Evolutionary conservation across 2,888 invertebrate genomes (phyloP).

Genomic region (Lathronympha strigana): DNA sequence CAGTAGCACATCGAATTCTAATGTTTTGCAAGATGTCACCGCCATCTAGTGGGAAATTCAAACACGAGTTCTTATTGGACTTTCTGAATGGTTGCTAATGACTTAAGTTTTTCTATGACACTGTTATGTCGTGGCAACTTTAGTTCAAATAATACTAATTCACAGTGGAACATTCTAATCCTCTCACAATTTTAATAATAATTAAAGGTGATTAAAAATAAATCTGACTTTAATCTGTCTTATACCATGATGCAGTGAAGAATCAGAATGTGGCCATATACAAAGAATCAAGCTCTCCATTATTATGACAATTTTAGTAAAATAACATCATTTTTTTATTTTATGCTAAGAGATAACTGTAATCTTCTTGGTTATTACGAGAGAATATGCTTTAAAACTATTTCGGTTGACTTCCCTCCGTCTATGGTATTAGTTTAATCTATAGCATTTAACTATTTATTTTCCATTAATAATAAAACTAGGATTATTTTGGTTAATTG

Average conservation of each 20-base stretch:
- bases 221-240: neutral
- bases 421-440: constrained; percentile 59
- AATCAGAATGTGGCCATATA: constrained; percentile 10
- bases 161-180: neutral
- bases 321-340: constrained; percentile 7
- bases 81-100: no score
- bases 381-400: constrained; percentile 55
- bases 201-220: neutral
- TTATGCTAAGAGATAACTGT: constrained; percentile 21
- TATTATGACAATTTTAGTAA: constrained; percentile 23
- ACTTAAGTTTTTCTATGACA: constrained; percentile 21
- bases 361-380: constrained; percentile 40
- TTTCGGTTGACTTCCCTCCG: constrained; percentile 70
- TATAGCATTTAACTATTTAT: constrained; percentile 66
- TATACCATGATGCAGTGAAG: neutral
- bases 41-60: neutral
- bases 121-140: neutral
- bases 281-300: constrained; percentile 19
- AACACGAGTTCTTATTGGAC: neutral
- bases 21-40: neutral
- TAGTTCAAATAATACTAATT: neutral
- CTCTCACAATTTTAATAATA: neutral
- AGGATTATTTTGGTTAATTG: constrained; percentile 49
- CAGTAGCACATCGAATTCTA: neutral
- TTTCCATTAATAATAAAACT: constrained; percentile 58